These are phyloP conservation scores for Pao palembangensis DNA, from an alignment of 2,113 vertebrate genomes.

Conservation along the genomic window DNA sequence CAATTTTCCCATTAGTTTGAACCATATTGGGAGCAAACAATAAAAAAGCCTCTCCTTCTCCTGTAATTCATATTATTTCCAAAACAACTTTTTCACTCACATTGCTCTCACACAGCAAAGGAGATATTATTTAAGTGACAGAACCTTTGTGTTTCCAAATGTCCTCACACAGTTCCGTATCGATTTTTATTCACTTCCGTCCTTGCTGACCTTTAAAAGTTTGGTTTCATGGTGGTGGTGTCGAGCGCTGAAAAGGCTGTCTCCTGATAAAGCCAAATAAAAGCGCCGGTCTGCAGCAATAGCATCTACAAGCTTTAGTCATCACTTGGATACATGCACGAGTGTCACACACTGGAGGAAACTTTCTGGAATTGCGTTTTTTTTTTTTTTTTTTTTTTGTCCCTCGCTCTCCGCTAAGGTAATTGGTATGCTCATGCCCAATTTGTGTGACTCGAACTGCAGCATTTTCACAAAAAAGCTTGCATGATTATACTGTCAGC, in stretches of 20 bases:
- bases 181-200: conserved; percentile 47
- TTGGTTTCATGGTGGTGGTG: conserved; percentile 34
- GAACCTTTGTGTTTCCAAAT: conserved; percentile 31
- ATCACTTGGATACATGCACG: background rate
- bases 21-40: background rate
- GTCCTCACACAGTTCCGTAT: conserved; percentile 24
- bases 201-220: conserved; percentile 39
- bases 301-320: background rate
- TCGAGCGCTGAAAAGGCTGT: conserved; percentile 33
- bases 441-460: conserved; percentile 27
- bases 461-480: conserved; percentile 13
- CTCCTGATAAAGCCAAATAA: conserved; percentile 23
- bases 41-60: background rate
- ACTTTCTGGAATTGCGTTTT: background rate
- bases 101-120: background rate
- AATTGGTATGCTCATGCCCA: conserved; percentile 15
- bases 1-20: background rate
- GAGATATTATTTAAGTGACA: conserved; percentile 30
- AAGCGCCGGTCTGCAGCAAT: conserved; percentile 15
- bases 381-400: no score
- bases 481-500: conserved; percentile 24
- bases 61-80: background rate
- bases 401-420: conserved; percentile 3
- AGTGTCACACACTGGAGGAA: background rate
- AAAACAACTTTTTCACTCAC: background rate